Conservation (phyloP, 2,888 invertebrate species). For the Lapara coniferarum region DNA sequence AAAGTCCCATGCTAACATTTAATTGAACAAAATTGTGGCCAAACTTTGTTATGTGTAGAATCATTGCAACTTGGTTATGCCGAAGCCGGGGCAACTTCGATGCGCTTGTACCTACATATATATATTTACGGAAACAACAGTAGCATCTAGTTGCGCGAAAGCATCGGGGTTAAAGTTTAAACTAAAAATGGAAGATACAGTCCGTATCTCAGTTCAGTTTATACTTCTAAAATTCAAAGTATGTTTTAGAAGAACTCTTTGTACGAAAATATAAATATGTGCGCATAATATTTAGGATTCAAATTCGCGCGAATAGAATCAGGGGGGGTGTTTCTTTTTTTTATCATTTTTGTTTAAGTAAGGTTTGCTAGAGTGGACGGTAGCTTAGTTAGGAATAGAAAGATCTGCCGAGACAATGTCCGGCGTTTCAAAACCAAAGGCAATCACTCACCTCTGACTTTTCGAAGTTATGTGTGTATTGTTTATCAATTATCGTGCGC, state of each 20-base stretch:
- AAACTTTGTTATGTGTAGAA: constrained; percentile 5
- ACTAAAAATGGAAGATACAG: neutral
- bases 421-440: too few relatives aligned
- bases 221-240: neutral
- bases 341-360: too few relatives aligned
- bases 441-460: too few relatives aligned
- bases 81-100: neutral
- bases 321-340: too few relatives aligned
- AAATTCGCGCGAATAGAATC: too few relatives aligned
- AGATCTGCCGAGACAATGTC: too few relatives aligned
- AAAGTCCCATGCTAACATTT: neutral
- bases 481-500: too few relatives aligned
- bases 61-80: neutral
- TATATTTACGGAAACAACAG: constrained; percentile 1
- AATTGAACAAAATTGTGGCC: neutral
- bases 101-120: neutral
- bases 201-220: neutral
- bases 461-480: too few relatives aligned
- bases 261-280: neutral
- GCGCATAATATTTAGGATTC: too few relatives aligned
- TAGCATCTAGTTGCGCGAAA: constrained; percentile 1
- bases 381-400: too few relatives aligned
- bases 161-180: neutral
- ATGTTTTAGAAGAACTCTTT: neutral
- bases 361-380: too few relatives aligned